Conservation (phyloP, 2,113 vertebrate species). For the Cephalopterus ornatus region DNA sequence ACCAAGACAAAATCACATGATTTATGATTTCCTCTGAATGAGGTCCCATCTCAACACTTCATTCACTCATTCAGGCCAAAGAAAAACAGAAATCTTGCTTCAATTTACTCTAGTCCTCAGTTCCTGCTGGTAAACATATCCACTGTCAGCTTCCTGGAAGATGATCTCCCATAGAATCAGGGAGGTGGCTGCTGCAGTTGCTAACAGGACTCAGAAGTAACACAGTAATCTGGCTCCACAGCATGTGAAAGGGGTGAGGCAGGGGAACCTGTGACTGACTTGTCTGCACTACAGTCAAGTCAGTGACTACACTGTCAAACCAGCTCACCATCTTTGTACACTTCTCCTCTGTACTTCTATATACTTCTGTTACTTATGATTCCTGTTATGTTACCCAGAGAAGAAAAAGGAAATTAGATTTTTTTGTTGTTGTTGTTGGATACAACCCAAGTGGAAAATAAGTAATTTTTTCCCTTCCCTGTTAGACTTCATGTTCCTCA, state of each 20-base stretch:
- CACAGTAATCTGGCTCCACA: not conserved
- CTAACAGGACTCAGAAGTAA: not conserved
- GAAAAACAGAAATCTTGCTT: not conserved
- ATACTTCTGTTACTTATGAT: not conserved
- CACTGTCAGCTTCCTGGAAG: not conserved
- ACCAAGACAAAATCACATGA: not conserved
- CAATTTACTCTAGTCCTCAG: not conserved
- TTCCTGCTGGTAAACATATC: not conserved
- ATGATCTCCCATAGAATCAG: slow-evolving; percentile 1
- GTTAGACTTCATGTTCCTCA: not conserved
- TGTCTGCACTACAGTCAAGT: too few relatives aligned
- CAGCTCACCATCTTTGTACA: not conserved
- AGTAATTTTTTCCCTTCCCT: not conserved
- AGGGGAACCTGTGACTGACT: not conserved
- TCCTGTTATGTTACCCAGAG: not conserved
- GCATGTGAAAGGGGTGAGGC: not conserved
- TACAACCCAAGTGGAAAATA: not conserved
- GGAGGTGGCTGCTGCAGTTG: not conserved
- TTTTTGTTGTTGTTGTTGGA: not conserved
- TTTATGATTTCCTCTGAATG: not conserved
- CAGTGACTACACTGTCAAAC: not conserved
- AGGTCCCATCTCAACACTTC: not conserved
- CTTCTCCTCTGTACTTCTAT: not conserved
- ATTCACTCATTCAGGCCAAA: not conserved
- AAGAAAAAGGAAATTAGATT: not conserved